Evolutionary conservation across 2,888 invertebrate species (phyloP), one percentile per base, ranked within the genome.

Genomic region (Mechanitis messenoides): DNA sequence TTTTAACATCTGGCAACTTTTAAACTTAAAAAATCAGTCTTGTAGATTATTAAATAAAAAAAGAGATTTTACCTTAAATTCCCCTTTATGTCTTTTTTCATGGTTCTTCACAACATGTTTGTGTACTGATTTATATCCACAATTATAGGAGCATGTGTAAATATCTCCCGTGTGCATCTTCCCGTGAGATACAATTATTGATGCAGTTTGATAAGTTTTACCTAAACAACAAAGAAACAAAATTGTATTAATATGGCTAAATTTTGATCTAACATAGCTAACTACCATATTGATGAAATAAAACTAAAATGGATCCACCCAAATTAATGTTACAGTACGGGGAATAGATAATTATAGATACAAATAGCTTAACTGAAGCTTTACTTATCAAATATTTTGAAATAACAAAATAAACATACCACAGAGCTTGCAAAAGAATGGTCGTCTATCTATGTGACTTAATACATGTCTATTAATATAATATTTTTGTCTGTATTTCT

Each of bases 381-480:
- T 20, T 20, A 20, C 20, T 20, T 20, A 20, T 20, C 20, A 20
- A 20, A 20, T 20, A 20, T 20, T 9, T 42, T 11, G 11, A 31
- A 55, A 61, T 55, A 55, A 55, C 6, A 54, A 11, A 5, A 9
- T n/a, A 45, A 20, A 74, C 80, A 77, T 70, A 88, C 88, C 86
- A 72, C 88, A 89, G n/a, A 86, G 66, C 69, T 84, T 88, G 69
- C 89, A 89, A 42, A 79, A 62, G 68, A 79, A 85, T 0, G 84
- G 84, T 46, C 84, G 75, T 1, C 76, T 74, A 42, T 78, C 69
- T 6, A 63, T 68, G 69, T 88, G 85, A 28, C 64, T 66, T 20
- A 66, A 55, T 0, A 77, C 60, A 71, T 87, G 86, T 45, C 75
- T 75, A 0, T 69, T 66, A 1, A 84, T 75, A 42, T 72, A 69